Conservation (phyloP, 2,113 vertebrate genomes). For the Myotis lucifugus region DNA sequence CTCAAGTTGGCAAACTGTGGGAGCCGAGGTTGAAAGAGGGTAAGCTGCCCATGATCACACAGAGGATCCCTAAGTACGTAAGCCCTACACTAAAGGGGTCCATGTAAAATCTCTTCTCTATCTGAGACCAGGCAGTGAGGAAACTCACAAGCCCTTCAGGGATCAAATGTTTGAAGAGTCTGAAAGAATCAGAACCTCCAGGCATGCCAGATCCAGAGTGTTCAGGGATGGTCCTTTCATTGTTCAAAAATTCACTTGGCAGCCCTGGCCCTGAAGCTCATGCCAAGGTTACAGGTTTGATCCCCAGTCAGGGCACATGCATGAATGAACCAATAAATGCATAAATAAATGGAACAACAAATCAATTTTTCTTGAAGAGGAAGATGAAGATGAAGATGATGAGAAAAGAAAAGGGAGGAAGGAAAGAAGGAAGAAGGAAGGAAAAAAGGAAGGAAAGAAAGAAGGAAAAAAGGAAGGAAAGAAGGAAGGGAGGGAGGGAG, state of each 20-base stretch:
- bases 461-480: too few relatives aligned
- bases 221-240: not conserved
- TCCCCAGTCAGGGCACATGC: not conserved
- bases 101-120: not conserved
- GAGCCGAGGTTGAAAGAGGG: not conserved
- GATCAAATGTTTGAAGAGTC: not conserved
- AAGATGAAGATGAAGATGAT: too few relatives aligned
- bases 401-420: too few relatives aligned
- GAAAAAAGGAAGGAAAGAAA: too few relatives aligned
- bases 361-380: not conserved
- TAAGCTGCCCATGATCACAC: not conserved
- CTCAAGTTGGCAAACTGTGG: constrained; percentile 29
- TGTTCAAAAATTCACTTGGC: not conserved
- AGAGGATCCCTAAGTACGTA: not conserved
- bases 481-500: too few relatives aligned
- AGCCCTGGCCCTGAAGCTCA: not conserved
- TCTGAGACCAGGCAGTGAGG: not conserved
- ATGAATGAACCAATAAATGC: not conserved
- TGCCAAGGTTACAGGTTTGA: not conserved
- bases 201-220: not conserved
- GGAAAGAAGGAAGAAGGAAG: too few relatives aligned
- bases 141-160: not conserved
- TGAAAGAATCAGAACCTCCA: not conserved
- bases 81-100: not conserved
- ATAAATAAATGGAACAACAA: not conserved